phyloP scores from a whole-genome alignment of 2,113 vertebrate genomes.

The Ammodramus savannarum region DNA sequence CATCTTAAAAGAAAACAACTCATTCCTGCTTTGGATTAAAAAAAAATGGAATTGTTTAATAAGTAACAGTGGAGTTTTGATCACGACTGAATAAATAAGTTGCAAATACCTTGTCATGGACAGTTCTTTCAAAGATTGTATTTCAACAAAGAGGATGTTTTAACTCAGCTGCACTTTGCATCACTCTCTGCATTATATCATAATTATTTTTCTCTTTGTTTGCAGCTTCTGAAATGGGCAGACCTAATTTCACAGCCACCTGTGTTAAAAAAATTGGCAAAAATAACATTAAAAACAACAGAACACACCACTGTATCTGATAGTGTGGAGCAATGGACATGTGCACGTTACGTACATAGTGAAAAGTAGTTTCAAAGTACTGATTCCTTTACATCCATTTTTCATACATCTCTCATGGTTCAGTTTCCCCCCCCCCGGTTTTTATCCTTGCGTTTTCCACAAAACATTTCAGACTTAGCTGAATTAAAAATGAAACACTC shows the following conservation, averaged over 20 bases:
- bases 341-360: accelerated
- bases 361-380: not conserved
- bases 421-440: not conserved
- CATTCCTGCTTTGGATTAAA: not conserved
- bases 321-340: not conserved
- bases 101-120: not conserved
- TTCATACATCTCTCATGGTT: not conserved
- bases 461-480: not conserved
- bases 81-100: not conserved
- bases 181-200: not conserved
- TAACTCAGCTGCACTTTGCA: not conserved
- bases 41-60: not conserved
- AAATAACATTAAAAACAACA: not conserved
- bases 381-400: not conserved
- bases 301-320: not conserved
- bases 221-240: not conserved
- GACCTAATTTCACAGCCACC: not conserved
- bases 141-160: not conserved
- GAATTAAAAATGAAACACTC: not conserved
- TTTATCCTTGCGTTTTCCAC: not conserved
- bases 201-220: not conserved
- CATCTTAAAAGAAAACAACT: not conserved
- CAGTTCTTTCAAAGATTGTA: not conserved
- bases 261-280: not conserved
- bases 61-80: not conserved